These are phyloP conservation scores for Drosophila saltans DNA, from an alignment of 1,140 invertebrate genomes.

Conservation along the genomic window DNA sequence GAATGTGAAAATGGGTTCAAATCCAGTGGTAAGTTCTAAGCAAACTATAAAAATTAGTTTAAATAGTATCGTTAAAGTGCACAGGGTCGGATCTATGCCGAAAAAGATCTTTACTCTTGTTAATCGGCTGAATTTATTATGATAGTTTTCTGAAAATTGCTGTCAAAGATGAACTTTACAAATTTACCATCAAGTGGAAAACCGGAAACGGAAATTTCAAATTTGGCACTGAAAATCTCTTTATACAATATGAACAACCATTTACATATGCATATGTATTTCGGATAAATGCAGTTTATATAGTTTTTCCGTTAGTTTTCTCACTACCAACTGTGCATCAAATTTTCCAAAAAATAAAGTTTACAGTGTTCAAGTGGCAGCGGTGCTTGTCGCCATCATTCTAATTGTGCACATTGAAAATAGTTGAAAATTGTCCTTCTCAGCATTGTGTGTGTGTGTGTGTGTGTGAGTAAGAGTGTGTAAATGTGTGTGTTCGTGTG, in stretches of 20 bases:
- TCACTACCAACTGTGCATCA: not conserved
- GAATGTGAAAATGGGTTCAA: conserved; percentile 92
- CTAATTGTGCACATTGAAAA: conserved; percentile 75
- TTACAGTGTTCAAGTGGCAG: conserved; percentile 42
- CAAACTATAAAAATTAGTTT: not conserved
- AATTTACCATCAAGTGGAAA: not conserved
- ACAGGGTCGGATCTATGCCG: not conserved
- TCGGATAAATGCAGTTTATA: not conserved
- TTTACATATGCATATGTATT: no score
- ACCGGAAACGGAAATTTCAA: no score
- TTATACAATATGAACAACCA: no score
- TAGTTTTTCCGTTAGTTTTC: not conserved
- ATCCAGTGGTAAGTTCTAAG: conserved; percentile 90
- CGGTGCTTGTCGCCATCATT: conserved; percentile 33
- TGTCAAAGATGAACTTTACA: not conserved
- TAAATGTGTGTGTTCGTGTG: conserved; percentile 36
- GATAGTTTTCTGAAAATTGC: not conserved
- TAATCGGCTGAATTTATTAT: no score
- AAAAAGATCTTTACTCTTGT: no score
- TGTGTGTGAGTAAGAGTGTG: not conserved
- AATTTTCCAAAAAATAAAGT: conserved; percentile 22
- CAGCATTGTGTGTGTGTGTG: not conserved
- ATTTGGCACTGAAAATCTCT: no score
- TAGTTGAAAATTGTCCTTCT: conserved; percentile 59
- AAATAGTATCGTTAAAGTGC: not conserved